Evolutionary conservation across 2,888 invertebrate species (phyloP).

Genomic region (Xestia sexstrigata): DNA sequence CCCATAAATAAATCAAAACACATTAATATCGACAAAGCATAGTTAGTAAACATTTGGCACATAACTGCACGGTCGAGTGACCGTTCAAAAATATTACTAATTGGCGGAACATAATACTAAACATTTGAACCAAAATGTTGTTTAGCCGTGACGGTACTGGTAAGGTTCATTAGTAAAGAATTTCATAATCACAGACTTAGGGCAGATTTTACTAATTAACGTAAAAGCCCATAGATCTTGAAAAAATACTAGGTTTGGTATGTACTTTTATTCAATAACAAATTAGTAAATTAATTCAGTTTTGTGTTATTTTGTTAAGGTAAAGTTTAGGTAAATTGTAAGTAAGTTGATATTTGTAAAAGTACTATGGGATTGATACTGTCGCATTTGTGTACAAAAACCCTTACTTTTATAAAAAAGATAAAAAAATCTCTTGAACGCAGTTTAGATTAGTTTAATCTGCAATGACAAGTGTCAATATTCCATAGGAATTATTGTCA

Average conservation of each 20-base stretch:
- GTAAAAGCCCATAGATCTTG: not conserved
- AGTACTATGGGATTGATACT: too few relatives aligned
- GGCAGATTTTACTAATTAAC: not conserved
- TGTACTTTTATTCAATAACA: too few relatives aligned
- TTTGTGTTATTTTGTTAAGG: too few relatives aligned
- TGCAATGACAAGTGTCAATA: not conserved
- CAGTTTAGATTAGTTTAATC: too few relatives aligned
- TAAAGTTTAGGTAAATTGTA: too few relatives aligned
- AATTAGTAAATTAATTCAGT: too few relatives aligned
- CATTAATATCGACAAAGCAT: not conserved
- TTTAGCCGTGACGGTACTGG: not conserved
- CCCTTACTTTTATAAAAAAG: too few relatives aligned
- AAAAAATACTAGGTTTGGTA: too few relatives aligned
- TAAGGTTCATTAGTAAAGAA: not conserved
- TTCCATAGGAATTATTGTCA: not conserved
- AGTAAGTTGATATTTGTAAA: too few relatives aligned
- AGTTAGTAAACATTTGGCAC: conserved; percentile 32
- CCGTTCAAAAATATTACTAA: conserved; percentile 34
- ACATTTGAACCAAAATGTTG: conserved; percentile 13
- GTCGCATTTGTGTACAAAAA: too few relatives aligned
- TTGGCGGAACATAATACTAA: conserved; percentile 25
- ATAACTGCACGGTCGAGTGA: not conserved
- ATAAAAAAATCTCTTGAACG: too few relatives aligned
- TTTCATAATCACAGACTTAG: not conserved
- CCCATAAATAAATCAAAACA: conserved; percentile 9